Conservation (phyloP, 2,888 invertebrate genomes). For the Orthosia incerta region DNA sequence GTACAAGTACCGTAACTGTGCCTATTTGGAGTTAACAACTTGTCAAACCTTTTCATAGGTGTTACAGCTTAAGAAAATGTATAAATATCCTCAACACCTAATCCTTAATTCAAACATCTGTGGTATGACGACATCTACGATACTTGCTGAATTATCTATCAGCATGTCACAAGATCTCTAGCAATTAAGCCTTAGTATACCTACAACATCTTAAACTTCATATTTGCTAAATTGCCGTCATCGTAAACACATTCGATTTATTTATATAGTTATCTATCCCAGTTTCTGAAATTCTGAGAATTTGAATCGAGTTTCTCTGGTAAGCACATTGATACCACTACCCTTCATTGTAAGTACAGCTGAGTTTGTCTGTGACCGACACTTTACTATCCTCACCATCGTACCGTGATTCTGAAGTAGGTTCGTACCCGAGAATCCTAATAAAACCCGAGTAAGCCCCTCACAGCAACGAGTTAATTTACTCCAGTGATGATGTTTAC, state of each 20-base stretch:
- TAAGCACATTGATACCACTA: constrained; percentile 40
- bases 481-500: constrained; percentile 72
- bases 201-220: neutral
- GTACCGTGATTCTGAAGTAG: constrained; percentile 38
- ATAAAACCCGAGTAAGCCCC: constrained; percentile 72
- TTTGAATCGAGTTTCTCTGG: constrained; percentile 15
- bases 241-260: constrained; percentile 7
- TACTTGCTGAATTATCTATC: neutral
- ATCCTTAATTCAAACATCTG: too few species aligned
- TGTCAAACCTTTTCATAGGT: too few species aligned
- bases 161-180: too few species aligned
- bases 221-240: neutral
- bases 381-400: constrained; percentile 1
- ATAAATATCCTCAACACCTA: too few species aligned
- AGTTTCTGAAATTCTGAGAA: constrained; percentile 2
- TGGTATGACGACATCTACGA: too few species aligned
- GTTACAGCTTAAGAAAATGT: too few species aligned
- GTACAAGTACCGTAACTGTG: too few species aligned
- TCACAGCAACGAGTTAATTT: constrained; percentile 74
- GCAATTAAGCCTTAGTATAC: too few species aligned
- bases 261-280: neutral
- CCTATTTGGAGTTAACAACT: too few species aligned
- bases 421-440: constrained; percentile 60
- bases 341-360: constrained; percentile 32
- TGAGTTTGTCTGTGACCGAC: constrained; percentile 30